Conservation (phyloP, 2,888 invertebrate genomes). For the Lathronympha strigana region DNA sequence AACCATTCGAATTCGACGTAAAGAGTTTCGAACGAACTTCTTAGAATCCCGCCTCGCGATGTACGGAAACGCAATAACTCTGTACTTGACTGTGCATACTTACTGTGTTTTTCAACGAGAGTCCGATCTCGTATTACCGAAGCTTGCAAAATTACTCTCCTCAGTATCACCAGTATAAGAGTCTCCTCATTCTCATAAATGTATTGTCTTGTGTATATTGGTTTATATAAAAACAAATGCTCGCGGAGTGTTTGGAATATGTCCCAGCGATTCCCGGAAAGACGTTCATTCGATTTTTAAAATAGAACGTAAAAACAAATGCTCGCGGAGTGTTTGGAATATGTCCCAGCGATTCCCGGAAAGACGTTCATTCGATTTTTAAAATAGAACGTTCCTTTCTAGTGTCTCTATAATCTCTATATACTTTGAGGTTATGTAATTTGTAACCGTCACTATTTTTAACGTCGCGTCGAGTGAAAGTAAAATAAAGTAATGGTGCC, state of each 20-base stretch:
- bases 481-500: constrained; percentile 65
- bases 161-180: background rate
- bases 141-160: background rate
- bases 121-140: background rate
- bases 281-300: constrained; percentile 73
- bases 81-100: background rate
- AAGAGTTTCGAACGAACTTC: constrained; percentile 72
- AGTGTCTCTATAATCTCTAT: constrained; percentile 64
- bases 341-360: constrained; percentile 58
- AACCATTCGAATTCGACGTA: constrained; percentile 66
- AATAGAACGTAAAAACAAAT: constrained; percentile 63
- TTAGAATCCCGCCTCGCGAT: constrained; percentile 56
- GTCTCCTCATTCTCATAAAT: background rate
- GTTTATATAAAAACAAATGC: too few species aligned
- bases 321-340: background rate
- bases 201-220: too few species aligned
- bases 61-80: background rate
- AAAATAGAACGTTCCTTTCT: constrained; percentile 77
- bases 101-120: background rate
- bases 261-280: constrained; percentile 62
- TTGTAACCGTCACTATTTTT: constrained; percentile 73
- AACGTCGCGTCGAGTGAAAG: constrained; percentile 76
- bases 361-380: constrained; percentile 73
- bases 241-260: background rate
- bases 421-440: constrained; percentile 73